Base-by-base conservation (phyloP, 1,140 invertebrate genomes). In the Psilanteris sp. region DNA sequence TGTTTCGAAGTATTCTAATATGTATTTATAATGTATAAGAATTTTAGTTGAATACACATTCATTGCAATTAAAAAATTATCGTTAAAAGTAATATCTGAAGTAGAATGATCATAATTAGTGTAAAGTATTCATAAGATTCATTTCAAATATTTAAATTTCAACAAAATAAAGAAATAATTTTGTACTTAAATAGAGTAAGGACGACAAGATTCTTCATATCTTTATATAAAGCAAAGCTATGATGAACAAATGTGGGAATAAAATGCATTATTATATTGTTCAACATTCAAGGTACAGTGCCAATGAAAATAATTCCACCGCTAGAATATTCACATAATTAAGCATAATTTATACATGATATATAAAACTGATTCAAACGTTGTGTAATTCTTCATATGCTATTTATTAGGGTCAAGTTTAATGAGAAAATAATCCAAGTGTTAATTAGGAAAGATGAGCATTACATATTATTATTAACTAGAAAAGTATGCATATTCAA, bases 131-230 rank as follows among this genome's bases (percentile, higher is more conserved):
- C 50, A 73, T 50, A 48, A 26, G 31, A 41, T 64, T 20, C 43
- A 57, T 27, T 59, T 34, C 31, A 37, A 44, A 61, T 74, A 77
- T 71, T 71, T 37, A 50, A 77, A 72, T 72, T 48, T 50, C 29
- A 18, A 46, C 39, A 62, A 71, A 68, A 59, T 46, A 48, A 70
- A 52, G 32, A 22, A 14, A 66, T 64, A 67, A 64, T 71, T 27
- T 43, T 31, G 61, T 46, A 37, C 34, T 46, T 76, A 79, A 79
- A 22, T 52, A 16, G 72, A 81, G 39, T 81, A 75, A 81, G 80
- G 79, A 81, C 77, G 50, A 62, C 79, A 70, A 52, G 79, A 81
- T 78, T 81, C 71, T 61, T 70, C 77, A 61, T 68, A 68, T 24
- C 43, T 59, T 64, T n/a, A n/a, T n/a, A 4, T 26, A 31, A 70